A percentile compares a stretch with the other conserved stretches of the same genome.
phyloP scores from a whole-genome alignment of 1,140 invertebrate species.

The Megalonaias nervosa region DNA sequence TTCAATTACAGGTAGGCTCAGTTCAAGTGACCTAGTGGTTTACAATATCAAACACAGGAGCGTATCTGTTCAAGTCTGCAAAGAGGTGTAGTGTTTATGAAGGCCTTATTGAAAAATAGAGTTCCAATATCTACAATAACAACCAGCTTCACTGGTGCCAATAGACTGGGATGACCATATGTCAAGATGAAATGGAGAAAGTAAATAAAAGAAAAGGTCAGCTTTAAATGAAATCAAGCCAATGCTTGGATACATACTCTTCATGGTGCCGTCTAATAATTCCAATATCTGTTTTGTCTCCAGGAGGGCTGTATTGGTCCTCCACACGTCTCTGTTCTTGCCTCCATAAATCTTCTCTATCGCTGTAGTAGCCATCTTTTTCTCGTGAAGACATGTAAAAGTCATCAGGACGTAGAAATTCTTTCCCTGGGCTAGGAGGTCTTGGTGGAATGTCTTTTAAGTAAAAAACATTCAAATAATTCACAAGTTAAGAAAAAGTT shows the following conservation, averaged over 20 bases:
- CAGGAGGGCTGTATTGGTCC: conserved; percentile 13
- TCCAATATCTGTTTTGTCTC: conserved; percentile 23
- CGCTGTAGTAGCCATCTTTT: conserved; percentile 56
- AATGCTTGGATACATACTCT: conserved; percentile 45
- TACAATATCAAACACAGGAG: too few relatives aligned
- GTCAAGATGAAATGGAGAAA: too few relatives aligned
- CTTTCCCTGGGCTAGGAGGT: conserved; percentile 48
- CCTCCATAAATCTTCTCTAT: conserved; percentile 39
- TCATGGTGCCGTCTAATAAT: conserved; percentile 42
- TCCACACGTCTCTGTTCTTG: conserved; percentile 8
- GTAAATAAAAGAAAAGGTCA: not conserved
- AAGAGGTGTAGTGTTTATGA: too few relatives aligned
- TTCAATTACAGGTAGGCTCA: too few relatives aligned
- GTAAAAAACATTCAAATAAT: not conserved
- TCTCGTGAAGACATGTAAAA: conserved; percentile 27
- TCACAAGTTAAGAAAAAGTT: too few relatives aligned
- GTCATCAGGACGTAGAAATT: conserved; percentile 37
- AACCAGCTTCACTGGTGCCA: too few relatives aligned
- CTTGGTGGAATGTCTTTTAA: conserved; percentile 40
- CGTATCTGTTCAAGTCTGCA: too few relatives aligned
- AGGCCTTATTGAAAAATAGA: too few relatives aligned
- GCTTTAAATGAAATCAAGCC: not conserved
- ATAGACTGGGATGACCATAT: too few relatives aligned
- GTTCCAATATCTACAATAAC: too few relatives aligned
- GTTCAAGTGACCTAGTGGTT: too few relatives aligned